Conservation (phyloP, 2,888 invertebrate species). For the Torymus auratus region DNA sequence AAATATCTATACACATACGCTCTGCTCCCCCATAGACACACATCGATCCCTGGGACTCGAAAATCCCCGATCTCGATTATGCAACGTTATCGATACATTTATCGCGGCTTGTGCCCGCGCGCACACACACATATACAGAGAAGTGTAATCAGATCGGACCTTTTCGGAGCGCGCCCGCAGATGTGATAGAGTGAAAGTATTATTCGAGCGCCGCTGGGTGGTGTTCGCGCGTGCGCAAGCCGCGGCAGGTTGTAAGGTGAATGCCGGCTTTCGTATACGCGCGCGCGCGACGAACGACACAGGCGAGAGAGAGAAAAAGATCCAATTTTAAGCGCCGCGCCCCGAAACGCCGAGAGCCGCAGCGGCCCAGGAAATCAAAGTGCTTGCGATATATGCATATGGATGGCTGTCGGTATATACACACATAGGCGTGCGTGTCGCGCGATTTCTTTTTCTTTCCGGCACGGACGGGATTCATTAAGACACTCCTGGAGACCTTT, state of each 20-base stretch:
- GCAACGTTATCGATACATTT: constrained; percentile 56
- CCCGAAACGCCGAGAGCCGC: not conserved
- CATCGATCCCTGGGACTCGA: constrained; percentile 27
- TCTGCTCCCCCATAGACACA: not conserved
- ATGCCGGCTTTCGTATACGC: constrained; percentile 9
- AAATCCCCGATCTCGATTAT: constrained; percentile 51
- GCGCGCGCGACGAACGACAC: constrained; percentile 19
- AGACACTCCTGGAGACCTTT: no score
- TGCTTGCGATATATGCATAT: not conserved
- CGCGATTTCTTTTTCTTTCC: not conserved
- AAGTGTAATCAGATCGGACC: constrained; percentile 49
- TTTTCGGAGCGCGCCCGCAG: constrained; percentile 36
- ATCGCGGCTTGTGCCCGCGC: constrained; percentile 20
- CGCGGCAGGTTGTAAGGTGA: constrained; percentile 49
- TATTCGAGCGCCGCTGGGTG: constrained; percentile 34
- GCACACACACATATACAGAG: constrained; percentile 1
- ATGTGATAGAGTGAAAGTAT: constrained; percentile 60
- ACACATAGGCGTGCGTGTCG: not conserved
- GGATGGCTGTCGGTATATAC: not conserved
- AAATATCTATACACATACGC: not conserved
- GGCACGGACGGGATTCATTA: no score
- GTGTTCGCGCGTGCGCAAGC: not conserved
- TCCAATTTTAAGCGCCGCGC: constrained; percentile 25
- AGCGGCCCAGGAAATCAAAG: constrained; percentile 33
- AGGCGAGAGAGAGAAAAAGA: not conserved